phyloP scores from a whole-genome alignment of 2,797 vertebrate species.

The Lutjanus campechanus region DNA sequence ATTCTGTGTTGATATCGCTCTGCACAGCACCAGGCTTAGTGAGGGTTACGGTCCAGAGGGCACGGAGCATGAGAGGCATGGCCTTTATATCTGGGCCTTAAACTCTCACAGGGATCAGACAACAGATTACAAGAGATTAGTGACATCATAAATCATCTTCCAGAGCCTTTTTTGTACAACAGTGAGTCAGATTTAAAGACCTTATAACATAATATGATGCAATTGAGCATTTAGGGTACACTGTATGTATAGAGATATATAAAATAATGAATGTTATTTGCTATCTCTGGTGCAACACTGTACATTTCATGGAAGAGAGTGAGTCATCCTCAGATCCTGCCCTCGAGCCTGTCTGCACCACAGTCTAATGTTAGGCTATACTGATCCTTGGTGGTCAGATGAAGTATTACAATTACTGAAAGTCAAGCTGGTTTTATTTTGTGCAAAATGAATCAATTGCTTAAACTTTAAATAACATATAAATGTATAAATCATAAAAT shows the following conservation, averaged over 20 bases:
- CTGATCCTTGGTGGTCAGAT: slow-evolving; percentile 65
- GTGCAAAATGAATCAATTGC: not conserved
- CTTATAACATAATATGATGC: not conserved
- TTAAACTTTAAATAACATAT: too few relatives aligned
- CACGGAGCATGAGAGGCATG: slow-evolving; percentile 33
- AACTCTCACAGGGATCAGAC: slow-evolving; percentile 42
- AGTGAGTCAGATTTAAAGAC: not conserved
- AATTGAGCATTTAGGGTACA: not conserved
- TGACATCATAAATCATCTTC: slow-evolving; percentile 38
- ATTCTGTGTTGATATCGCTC: slow-evolving; percentile 26
- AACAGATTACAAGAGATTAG: slow-evolving; percentile 62
- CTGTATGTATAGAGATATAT: not conserved
- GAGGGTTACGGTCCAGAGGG: slow-evolving; percentile 6
- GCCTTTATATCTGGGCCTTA: slow-evolving; percentile 47
- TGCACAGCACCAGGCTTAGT: slow-evolving; percentile 33
- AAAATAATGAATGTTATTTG: not conserved
- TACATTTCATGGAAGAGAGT: not conserved
- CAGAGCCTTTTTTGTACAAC: slow-evolving; percentile 9
- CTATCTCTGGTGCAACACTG: not conserved
- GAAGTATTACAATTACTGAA: slow-evolving; percentile 46
- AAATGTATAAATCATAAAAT: not conserved
- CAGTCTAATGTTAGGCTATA: slow-evolving; percentile 46
- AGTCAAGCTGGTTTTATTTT: not conserved
- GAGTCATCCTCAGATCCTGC: not conserved
- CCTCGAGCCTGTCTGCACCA: not conserved